Evolutionary conservation across 92 coral and sea anemone species (phyloP), one percentile per base, ranked within the genome.

Genomic region (Montipora capitata): DNA sequence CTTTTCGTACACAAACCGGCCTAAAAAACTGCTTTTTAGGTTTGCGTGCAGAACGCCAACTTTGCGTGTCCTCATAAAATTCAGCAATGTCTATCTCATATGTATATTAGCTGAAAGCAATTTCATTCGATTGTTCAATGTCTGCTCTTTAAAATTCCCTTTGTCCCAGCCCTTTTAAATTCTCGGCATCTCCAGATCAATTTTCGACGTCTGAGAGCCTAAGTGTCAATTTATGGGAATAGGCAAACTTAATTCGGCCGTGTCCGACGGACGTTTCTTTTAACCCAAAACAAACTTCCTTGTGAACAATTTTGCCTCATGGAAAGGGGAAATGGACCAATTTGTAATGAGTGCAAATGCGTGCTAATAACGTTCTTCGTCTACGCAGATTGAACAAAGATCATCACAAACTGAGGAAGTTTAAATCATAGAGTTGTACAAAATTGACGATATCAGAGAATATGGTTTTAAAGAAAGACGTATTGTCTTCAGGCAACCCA

Each of bases 11-110:
- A 52, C 51, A 80, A 48, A 49, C 6, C 43, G 38, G 67, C 7
- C 65, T 51, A 2, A 39, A 40, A 81, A 69, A 68, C 51, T 62
- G 52, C 35, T 68, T 54, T 81, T 6, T 68, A 56, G 42, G 91
- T 85, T 94, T 94, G 95, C 95, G 94, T 91, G 97, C 88, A 44
- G 10, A 68, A 42, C 68, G 12, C 18, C 42, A 48, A 3, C 83
- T 72, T 85, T 84, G 95, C 94, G 93, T 92, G 95, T 88, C 86
- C 89, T 94, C 88, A 68, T 73, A 56, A 87, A 83, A 83, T 88
- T 90, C 96, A 90, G 88, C 96, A 93, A 82, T 93, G 98, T 95
- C 98, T 95, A 92, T 48, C 20, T 45, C 92, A 81, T 95, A 95
- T 95, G 98, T 91, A 95, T 93, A 95, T 95, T 80, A 85, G 96